Base-by-base conservation (phyloP, 2,888 invertebrate species). In the Baccha elongata region DNA sequence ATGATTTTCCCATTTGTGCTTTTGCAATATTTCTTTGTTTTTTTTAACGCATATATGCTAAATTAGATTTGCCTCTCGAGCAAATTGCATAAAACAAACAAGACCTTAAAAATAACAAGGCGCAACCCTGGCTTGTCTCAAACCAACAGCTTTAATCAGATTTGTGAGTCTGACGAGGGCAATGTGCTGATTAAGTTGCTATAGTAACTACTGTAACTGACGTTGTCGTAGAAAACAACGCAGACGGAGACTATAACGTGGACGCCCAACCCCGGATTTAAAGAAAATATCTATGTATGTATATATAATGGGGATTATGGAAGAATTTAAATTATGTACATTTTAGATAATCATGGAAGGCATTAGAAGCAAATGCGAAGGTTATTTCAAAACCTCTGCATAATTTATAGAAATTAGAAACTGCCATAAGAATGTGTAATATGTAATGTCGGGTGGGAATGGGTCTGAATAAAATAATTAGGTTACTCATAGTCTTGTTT, bases 141-240 rank as follows among this genome's bases (percentile, higher is more conserved):
- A 50, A 72, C 26, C 44, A 64, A 55, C 46, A 42, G 64, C 74
- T 74, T 62, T 80, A 80, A 80, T 80, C 46, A 80, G 79, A 80
- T 80, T 80, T 80, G 67, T 69, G 68, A 64, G 79, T 69, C 74
- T 74, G 74, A 55, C 50, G 74, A 55, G 72, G 68, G 68, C 79
- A 80, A 64, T 80, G 79, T 32, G 74, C 74, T 68, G 53, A 62
- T 80, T 52, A 80, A 53, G 29, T 44, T 60, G 60, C n/a, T n/a
- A 60, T 44, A 60, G 44, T 44, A 40, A 44, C 60, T 60, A 44
- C 60, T 60, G 42, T 44, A 37, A 58, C 55, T 40, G 55, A 58
- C 55, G 40, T 58, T 40, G 23, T 23, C 15, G 11, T 40, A 13
- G 23, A 23, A 17, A 17, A 6, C 40, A 6, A 19, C 55, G 13